These are phyloP conservation scores for Chlamydotis undulata DNA, from an alignment of 2,113 vertebrate genomes.

Conservation along the genomic window DNA sequence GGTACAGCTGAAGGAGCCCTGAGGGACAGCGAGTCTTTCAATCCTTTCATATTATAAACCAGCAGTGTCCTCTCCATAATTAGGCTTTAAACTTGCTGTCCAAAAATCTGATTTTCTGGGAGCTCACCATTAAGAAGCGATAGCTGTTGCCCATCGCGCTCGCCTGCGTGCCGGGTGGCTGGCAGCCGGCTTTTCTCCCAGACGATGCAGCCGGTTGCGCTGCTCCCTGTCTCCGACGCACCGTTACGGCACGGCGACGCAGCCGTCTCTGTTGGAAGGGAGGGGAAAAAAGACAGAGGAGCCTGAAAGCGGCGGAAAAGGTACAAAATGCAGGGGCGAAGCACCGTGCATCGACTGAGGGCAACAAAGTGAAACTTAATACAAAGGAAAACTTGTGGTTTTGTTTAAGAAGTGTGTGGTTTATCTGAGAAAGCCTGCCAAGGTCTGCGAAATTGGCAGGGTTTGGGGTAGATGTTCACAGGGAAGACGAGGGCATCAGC, in stretches of 20 bases:
- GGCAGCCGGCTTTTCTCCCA: not conserved
- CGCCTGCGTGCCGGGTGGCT: not conserved
- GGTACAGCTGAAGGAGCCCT: not conserved
- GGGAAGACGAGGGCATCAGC: not conserved
- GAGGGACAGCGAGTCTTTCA: not conserved
- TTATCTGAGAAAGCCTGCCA: not conserved
- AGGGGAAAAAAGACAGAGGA: not conserved
- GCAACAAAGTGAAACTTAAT: no score
- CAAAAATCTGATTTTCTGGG: not conserved
- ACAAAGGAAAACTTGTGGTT: not conserved
- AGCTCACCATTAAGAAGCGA: not conserved
- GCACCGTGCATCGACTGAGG: fast-evolving
- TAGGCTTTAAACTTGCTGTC: not conserved
- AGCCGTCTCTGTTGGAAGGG: fast-evolving
- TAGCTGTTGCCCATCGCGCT: not conserved
- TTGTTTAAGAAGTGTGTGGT: no score
- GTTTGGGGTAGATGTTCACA: not conserved
- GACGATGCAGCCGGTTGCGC: not conserved
- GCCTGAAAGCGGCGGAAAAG: not conserved
- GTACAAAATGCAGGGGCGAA: not conserved
- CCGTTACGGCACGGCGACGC: fast-evolving
- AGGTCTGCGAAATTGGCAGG: not conserved
- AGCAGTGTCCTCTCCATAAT: not conserved
- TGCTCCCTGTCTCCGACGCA: not conserved
- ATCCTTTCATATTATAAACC: not conserved